These are phyloP conservation scores for Linurgus olivaceus DNA, from an alignment of 2,797 vertebrate genomes.

Conservation along the genomic window DNA sequence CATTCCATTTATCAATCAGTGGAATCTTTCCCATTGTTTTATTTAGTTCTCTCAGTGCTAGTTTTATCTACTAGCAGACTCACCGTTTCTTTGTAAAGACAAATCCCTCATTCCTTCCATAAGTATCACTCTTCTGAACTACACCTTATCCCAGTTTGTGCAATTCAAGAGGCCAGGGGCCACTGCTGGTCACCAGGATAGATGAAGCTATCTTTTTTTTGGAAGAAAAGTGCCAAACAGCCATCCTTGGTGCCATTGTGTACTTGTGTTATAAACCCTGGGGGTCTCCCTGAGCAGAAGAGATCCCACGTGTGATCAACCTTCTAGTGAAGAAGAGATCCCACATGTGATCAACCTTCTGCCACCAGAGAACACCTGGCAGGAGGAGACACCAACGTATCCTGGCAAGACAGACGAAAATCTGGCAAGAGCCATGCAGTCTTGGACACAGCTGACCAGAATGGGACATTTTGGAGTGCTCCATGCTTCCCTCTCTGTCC, in stretches of 20 bases:
- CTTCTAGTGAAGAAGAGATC: background rate
- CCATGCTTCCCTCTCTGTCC: background rate
- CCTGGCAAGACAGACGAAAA: background rate
- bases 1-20: background rate
- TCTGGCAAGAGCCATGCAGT: background rate
- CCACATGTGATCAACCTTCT: background rate
- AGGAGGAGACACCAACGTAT: background rate
- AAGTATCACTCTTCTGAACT: background rate
- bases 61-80: background rate
- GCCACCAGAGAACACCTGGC: background rate
- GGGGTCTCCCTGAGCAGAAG: background rate
- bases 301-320: background rate
- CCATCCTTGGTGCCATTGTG: background rate
- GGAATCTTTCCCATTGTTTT: background rate
- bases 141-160: accelerated
- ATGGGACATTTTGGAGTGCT: background rate
- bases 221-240: background rate
- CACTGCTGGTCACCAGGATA: background rate
- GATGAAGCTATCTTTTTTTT: background rate
- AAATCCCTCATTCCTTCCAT: background rate
- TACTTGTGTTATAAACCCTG: background rate
- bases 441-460: background rate
- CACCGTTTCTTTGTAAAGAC: background rate
- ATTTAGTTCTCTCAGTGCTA: background rate
- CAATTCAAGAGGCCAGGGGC: background rate